Evolutionary conservation across 2,113 vertebrate species (phyloP).

Genomic region (Forbesichthys papilliferus): DNA sequence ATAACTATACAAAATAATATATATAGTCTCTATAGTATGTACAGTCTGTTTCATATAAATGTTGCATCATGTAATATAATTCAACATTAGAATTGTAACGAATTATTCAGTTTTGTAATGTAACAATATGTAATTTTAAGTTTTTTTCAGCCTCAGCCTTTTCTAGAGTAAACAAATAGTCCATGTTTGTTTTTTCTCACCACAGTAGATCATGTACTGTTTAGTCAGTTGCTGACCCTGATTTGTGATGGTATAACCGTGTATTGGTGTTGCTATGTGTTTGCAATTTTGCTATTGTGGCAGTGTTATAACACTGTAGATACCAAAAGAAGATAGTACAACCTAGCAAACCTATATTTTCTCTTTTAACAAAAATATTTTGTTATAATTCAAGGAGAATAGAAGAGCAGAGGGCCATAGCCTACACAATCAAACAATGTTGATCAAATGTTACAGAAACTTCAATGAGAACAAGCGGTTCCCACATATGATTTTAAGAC

Average conservation of each 20-base stretch:
- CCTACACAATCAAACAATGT: neutral
- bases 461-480: neutral
- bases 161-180: neutral
- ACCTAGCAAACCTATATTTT: no score
- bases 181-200: neutral
- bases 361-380: no score
- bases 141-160: neutral
- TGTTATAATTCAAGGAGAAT: neutral
- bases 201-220: conserved; percentile 17
- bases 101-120: no score
- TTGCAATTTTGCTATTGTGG: neutral
- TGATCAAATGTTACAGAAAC: neutral
- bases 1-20: no score
- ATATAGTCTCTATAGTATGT: no score
- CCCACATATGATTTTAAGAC: conserved; percentile 9
- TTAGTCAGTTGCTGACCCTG: neutral
- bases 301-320: neutral
- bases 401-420: neutral
- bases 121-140: neutral
- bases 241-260: conserved; percentile 1
- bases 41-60: neutral
- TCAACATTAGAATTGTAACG: no score
- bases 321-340: neutral
- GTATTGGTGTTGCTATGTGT: neutral
- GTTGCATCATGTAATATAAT: neutral